Percentiles rank a stretch among this genome's conserved stretches.
phyloP scores from a whole-genome alignment of 2,888 invertebrate genomes.

The Parelbella ahira region DNA sequence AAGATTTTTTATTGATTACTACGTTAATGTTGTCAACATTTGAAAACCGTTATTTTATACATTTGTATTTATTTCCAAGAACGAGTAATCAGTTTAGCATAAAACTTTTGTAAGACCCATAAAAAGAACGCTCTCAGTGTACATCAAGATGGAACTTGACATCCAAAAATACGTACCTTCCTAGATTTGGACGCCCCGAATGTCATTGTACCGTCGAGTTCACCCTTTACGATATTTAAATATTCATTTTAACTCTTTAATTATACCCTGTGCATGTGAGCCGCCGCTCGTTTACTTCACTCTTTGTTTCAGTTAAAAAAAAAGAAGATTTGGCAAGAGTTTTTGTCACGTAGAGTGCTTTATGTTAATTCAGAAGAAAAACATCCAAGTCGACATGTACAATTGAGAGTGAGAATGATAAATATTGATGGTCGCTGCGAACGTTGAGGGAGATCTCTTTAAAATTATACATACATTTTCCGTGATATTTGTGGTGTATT shows the following conservation, averaged over 20 bases:
- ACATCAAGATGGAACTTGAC: constrained; percentile 44
- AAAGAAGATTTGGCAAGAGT: constrained; percentile 33
- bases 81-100: too few relatives aligned
- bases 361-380: constrained; percentile 35
- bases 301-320: constrained; percentile 39
- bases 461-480: too few relatives aligned
- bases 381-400: constrained; percentile 20
- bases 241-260: constrained; percentile 78
- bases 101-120: too few relatives aligned
- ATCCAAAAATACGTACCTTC: constrained; percentile 73
- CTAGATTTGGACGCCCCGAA: constrained; percentile 68
- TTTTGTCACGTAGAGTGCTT: constrained; percentile 38
- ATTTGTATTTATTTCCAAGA: too few relatives aligned
- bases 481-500: too few relatives aligned
- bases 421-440: constrained; percentile 26
- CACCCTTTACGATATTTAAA: constrained; percentile 71
- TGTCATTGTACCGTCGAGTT: constrained; percentile 67
- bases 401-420: constrained; percentile 14
- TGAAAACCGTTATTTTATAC: too few relatives aligned
- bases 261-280: constrained; percentile 74
- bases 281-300: constrained; percentile 48
- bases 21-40: too few relatives aligned
- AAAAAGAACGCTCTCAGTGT: constrained; percentile 47
- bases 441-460: too few relatives aligned
- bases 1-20: too few relatives aligned